Conservation (phyloP, 2,888 invertebrate species). For the Trichopria drosophilae region DNA sequence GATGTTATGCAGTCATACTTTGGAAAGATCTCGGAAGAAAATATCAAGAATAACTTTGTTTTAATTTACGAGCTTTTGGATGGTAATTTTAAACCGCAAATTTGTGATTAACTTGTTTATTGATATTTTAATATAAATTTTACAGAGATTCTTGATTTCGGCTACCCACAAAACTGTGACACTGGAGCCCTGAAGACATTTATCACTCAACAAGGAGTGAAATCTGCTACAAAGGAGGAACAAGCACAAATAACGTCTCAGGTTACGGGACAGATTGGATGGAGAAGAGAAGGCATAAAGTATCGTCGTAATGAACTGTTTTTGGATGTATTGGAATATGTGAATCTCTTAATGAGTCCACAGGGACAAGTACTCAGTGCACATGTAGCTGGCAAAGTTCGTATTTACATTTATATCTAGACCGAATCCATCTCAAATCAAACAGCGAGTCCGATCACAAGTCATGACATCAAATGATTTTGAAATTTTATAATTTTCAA, state of each 20-base stretch:
- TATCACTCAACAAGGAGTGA: conserved; percentile 99
- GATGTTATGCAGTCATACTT: conserved; percentile 99
- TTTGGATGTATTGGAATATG: conserved; percentile 97
- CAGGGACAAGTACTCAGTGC: conserved; percentile 99
- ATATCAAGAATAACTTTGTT: conserved; percentile 99
- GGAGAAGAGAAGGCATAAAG: conserved; percentile 99
- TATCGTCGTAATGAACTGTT: conserved; percentile 98
- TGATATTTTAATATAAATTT: conserved; percentile 5
- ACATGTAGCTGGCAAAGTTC: conserved; percentile 92
- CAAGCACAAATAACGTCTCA: conserved; percentile 99
- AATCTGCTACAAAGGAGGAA: conserved; percentile 98
- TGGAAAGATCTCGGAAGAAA: conserved; percentile 99
- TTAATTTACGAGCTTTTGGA: conserved; percentile 98
- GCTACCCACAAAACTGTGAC: conserved; percentile 99
- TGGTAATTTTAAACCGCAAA: conserved; percentile 63
- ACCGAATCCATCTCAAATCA: too few relatives aligned
- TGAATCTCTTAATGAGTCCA: conserved; percentile 98
- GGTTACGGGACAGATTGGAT: conserved; percentile 96
- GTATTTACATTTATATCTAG: neutral
- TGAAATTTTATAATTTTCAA: neutral
- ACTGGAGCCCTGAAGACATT: conserved; percentile 98
- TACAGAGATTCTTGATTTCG: conserved; percentile 96
- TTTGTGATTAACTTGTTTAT: conserved; percentile 39
- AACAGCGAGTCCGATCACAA: too few relatives aligned
- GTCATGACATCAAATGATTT: neutral